phyloP scores from a whole-genome alignment of 2,888 invertebrate genomes.

The Agrochola lota region DNA sequence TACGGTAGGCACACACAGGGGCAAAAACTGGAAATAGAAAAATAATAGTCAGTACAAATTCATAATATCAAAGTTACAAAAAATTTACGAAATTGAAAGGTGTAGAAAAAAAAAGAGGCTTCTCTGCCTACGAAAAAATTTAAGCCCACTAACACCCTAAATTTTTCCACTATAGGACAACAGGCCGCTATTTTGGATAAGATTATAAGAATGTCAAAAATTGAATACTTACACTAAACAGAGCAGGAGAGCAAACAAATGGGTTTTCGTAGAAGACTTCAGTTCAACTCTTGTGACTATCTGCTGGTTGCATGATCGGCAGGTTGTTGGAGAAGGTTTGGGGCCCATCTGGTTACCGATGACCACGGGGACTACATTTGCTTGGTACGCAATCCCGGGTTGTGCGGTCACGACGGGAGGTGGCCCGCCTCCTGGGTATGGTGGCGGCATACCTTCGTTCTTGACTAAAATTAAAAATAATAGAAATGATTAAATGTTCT shows the following conservation, averaged over 20 bases:
- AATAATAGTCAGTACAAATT: background rate
- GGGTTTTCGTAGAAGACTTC: slow-evolving; percentile 87
- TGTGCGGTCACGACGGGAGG: slow-evolving; percentile 21
- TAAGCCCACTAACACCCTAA: background rate
- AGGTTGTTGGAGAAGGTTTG: slow-evolving; percentile 73
- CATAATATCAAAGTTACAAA: no score
- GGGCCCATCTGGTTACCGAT: slow-evolving; percentile 72
- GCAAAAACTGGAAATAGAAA: slow-evolving; percentile 83
- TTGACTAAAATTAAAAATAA: background rate
- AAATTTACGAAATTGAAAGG: slow-evolving; percentile 23
- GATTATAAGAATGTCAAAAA: background rate
- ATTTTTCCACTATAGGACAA: background rate
- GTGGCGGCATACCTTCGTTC: slow-evolving; percentile 15
- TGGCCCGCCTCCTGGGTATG: slow-evolving; percentile 1
- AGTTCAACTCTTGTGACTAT: slow-evolving; percentile 83
- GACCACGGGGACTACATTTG: slow-evolving; percentile 35
- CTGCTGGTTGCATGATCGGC: slow-evolving; percentile 85
- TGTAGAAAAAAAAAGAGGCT: background rate
- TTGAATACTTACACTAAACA: slow-evolving; percentile 73
- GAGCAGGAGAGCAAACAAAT: slow-evolving; percentile 87
- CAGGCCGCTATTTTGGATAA: no score
- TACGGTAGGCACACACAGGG: slow-evolving; percentile 90
- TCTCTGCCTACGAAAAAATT: background rate
- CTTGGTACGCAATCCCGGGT: slow-evolving; percentile 23
- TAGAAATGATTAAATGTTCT: background rate